phyloP scores from a whole-genome alignment of 2,888 invertebrate species.

The Petrophora chlorosata region DNA sequence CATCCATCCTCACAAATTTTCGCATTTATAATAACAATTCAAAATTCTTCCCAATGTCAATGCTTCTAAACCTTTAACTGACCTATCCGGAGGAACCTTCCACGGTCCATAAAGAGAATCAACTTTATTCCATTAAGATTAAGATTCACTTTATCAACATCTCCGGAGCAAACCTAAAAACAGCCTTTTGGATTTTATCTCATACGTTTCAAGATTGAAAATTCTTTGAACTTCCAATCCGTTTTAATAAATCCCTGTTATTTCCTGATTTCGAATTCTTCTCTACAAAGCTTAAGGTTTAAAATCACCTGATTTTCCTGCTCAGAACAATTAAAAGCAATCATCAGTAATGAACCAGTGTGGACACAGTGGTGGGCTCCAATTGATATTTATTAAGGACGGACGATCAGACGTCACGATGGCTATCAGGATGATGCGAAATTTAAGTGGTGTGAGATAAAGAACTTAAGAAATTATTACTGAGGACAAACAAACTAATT shows the following conservation, averaged over 20 bases:
- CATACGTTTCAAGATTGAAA: no score
- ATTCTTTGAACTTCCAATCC: no score
- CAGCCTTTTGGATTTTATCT: no score
- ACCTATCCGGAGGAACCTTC: no score
- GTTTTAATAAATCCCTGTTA: no score
- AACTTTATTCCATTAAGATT: no score
- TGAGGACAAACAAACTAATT: no score
- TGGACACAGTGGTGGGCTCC: constrained; percentile 43
- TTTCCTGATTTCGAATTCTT: constrained; percentile 1
- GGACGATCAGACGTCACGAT: constrained; percentile 50
- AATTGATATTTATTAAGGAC: constrained; percentile 69
- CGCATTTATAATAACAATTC: no score
- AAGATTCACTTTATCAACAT: neutral
- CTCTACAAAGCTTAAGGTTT: neutral
- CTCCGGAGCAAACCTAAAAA: neutral
- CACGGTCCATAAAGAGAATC: no score
- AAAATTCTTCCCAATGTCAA: no score
- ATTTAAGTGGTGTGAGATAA: constrained; percentile 27
- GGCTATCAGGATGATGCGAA: constrained; percentile 23
- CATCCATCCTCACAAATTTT: no score
- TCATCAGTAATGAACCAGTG: constrained; percentile 50
- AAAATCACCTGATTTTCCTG: constrained; percentile 9
- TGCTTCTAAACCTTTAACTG: no score
- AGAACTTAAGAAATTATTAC: neutral
- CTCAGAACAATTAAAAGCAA: constrained; percentile 52